phyloP scores from a whole-genome alignment of 2,888 invertebrate species.

The Ligdia adustata region DNA sequence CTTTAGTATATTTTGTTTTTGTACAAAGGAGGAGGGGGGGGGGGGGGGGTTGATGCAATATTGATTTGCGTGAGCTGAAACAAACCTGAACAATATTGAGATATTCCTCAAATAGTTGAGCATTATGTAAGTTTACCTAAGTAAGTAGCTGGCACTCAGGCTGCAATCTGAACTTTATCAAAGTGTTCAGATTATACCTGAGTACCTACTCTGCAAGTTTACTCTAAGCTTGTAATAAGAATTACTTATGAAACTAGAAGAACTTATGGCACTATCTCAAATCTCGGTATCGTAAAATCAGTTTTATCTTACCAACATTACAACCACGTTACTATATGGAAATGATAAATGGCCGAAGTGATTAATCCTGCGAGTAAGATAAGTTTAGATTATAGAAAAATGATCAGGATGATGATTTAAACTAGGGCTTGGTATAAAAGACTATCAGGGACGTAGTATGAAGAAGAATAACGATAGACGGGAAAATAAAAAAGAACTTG shows the following conservation, averaged over 20 bases:
- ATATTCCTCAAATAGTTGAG: constrained; percentile 10
- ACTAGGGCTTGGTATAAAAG: too few species aligned
- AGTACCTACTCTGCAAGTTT: neutral
- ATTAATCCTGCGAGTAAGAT: too few species aligned
- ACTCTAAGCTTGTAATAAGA: neutral
- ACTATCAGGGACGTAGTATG: too few species aligned
- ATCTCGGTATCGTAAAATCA: too few species aligned
- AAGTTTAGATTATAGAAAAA: too few species aligned
- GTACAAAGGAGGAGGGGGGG: constrained; percentile 6
- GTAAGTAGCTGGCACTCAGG: constrained; percentile 6
- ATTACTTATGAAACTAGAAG: neutral
- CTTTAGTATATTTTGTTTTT: constrained; percentile 33
- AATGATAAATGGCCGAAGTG: too few species aligned
- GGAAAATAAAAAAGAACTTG: too few species aligned
- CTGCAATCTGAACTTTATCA: constrained; percentile 13
- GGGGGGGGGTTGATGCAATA: constrained; percentile 12
- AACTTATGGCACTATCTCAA: too few species aligned
- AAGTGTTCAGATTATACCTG: constrained; percentile 2
- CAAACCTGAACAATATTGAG: constrained; percentile 2
- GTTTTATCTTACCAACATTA: too few species aligned
- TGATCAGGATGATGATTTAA: too few species aligned
- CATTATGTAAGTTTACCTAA: constrained; percentile 14
- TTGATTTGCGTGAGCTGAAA: constrained; percentile 17
- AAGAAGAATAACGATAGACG: too few species aligned
- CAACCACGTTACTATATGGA: too few species aligned